phyloP scores from a whole-genome alignment of 1,140 invertebrate genomes.

The Helicorthomorpha holstii region DNA sequence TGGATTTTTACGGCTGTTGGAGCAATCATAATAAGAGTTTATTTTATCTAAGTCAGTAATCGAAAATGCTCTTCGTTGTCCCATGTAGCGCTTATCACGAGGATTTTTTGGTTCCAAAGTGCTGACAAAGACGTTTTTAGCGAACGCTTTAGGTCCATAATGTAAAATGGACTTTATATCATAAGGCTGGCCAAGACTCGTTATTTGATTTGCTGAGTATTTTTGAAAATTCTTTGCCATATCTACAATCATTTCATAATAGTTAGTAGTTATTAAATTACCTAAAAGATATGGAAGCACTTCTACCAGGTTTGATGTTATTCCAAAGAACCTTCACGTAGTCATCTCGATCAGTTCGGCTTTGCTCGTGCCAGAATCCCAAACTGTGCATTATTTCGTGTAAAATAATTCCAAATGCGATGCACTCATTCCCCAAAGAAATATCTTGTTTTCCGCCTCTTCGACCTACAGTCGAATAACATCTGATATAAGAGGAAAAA shows the following conservation, averaged over 20 bases:
- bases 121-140: conserved; percentile 27
- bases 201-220: conserved; percentile 20
- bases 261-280: neutral
- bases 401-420: conserved; percentile 49
- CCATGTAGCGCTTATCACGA: conserved; percentile 23
- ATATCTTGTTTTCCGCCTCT: conserved; percentile 34
- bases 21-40: neutral
- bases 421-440: conserved; percentile 43
- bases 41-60: conserved; percentile 9
- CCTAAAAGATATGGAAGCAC: no score
- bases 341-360: conserved; percentile 54
- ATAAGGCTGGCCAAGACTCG: conserved; percentile 28
- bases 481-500: conserved; percentile 28
- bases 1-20: neutral
- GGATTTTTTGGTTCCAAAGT: conserved; percentile 30
- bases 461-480: conserved; percentile 36
- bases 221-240: conserved; percentile 31
- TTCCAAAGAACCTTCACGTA: conserved; percentile 49
- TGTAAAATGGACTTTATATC: conserved; percentile 40
- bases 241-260: conserved; percentile 14
- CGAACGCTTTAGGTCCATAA: conserved; percentile 34
- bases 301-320: conserved; percentile 45
- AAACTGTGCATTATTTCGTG: conserved; percentile 72
- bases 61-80: conserved; percentile 29
- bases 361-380: conserved; percentile 77